phyloP scores from a whole-genome alignment of 2,113 vertebrate species.

The Oxygymnocypris stewartii region DNA sequence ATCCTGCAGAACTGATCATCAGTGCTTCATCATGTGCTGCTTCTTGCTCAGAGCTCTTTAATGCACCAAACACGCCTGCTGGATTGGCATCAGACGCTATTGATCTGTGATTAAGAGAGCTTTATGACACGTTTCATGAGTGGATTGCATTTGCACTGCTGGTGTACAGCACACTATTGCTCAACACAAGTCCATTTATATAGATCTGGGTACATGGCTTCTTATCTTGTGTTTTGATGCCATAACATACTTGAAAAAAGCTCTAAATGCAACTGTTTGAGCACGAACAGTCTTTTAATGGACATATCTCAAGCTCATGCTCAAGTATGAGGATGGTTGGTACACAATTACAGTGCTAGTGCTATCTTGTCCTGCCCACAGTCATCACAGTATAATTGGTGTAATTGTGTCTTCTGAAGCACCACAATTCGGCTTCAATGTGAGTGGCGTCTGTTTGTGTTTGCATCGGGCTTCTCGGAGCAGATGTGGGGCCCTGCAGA shows the following conservation, averaged over 20 bases:
- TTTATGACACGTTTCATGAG: background rate
- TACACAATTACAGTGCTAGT: background rate
- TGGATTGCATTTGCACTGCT: background rate
- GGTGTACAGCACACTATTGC: background rate
- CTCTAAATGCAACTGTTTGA: background rate
- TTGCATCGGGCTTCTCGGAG: conserved; percentile 18
- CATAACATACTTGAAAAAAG: background rate
- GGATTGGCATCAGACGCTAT: background rate
- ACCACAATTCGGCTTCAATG: background rate
- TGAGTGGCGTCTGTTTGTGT: conserved; percentile 33
- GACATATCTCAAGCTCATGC: background rate
- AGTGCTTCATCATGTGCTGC: background rate
- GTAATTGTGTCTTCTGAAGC: conserved; percentile 17
- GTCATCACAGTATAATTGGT: conserved; percentile 10
- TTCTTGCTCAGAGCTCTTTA: background rate
- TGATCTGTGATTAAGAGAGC: background rate
- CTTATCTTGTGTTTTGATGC: background rate
- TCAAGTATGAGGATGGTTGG: background rate
- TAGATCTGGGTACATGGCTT: background rate
- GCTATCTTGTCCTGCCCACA: background rate
- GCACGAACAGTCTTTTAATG: background rate
- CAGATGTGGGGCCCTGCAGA: conserved; percentile 30
- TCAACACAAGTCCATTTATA: background rate
- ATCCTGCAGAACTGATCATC: conserved; percentile 29
- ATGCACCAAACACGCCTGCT: background rate